These are phyloP conservation scores for Synaphobranchus kaupii DNA, from an alignment of 2,797 vertebrate species.

Conservation along the genomic window DNA sequence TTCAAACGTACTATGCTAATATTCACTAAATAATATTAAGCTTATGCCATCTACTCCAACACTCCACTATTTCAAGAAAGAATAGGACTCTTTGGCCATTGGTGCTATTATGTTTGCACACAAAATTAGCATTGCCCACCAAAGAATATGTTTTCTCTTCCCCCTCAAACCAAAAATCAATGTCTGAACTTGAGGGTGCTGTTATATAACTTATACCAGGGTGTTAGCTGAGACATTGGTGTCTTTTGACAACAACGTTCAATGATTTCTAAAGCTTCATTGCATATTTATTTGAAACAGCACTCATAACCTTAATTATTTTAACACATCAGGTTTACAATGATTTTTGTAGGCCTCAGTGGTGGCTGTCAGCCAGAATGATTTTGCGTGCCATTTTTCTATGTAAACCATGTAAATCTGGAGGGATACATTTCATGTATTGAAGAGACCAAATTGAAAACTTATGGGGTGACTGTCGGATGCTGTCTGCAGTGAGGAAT, in stretches of 20 bases:
- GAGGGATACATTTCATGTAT: slow-evolving; percentile 8
- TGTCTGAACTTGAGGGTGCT: neutral
- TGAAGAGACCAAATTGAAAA: neutral
- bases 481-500: slow-evolving; percentile 9
- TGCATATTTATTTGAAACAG: neutral
- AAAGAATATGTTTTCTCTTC: neutral
- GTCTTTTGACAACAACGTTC: neutral
- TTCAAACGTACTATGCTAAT: neutral
- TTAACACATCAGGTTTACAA: neutral
- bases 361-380: neutral
- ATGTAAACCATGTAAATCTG: slow-evolving; percentile 21
- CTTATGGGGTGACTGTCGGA: neutral
- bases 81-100: neutral
- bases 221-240: neutral
- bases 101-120: neutral
- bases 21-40: neutral
- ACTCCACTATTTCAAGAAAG: neutral
- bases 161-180: neutral
- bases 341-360: neutral
- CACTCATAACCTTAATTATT: slow-evolving; percentile 1
- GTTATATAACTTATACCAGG: neutral
- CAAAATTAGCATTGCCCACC: neutral
- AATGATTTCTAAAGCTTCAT: slow-evolving; percentile 17
- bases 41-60: neutral
- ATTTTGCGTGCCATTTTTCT: slow-evolving; percentile 46